These are phyloP conservation scores for Neoarius graeffei DNA, from an alignment of 2,113 vertebrate genomes.

Conservation along the genomic window DNA sequence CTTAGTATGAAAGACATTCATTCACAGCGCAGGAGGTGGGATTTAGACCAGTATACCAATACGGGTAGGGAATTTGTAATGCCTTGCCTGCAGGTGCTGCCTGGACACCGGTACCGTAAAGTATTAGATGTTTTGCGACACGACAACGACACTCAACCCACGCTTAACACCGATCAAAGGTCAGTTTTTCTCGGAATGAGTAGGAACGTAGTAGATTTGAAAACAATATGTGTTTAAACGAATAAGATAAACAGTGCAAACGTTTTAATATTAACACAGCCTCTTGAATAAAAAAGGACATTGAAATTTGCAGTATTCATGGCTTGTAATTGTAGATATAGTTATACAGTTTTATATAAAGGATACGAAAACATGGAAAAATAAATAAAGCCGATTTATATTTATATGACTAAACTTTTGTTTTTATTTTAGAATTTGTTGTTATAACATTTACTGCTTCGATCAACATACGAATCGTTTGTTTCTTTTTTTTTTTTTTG, in stretches of 20 bases:
- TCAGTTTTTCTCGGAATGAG: neutral
- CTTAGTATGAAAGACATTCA: neutral
- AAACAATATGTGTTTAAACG: neutral
- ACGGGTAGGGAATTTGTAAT: neutral
- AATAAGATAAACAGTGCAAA: neutral
- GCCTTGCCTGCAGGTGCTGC: neutral
- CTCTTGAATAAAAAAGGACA: neutral
- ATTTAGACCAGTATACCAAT: neutral
- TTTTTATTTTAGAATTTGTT: neutral
- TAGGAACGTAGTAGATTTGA: neutral
- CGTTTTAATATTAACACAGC: neutral
- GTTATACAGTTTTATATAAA: neutral
- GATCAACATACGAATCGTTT: too few relatives aligned
- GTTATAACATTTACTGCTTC: neutral
- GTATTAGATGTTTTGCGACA: constrained; percentile 1
- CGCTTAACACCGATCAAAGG: constrained; percentile 2
- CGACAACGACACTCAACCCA: constrained; percentile 5
- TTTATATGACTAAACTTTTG: neutral
- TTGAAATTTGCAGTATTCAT: neutral
- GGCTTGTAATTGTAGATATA: neutral
- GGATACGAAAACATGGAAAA: neutral
- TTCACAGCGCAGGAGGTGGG: neutral
- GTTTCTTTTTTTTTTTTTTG: neutral
- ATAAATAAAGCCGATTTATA: neutral
- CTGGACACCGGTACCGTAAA: constrained; percentile 49